These are phyloP conservation scores for Meiosimyza decipiens DNA, from an alignment of 2,888 invertebrate genomes.

Conservation along the genomic window DNA sequence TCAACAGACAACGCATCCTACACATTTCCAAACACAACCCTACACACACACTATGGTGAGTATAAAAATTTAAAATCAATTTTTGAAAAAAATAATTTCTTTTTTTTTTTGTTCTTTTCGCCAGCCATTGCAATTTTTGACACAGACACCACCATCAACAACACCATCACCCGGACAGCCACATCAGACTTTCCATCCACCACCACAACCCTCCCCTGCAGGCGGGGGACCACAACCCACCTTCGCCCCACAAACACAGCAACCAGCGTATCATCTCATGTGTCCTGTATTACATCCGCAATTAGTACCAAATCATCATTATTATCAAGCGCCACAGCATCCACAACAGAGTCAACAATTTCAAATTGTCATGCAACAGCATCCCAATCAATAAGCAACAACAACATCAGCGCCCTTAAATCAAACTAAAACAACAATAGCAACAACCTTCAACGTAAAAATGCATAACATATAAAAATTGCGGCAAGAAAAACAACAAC, in stretches of 20 bases:
- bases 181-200: conserved; percentile 71
- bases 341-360: conserved; percentile 63
- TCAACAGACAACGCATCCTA: conserved; percentile 71
- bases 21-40: conserved; percentile 67
- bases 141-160: conserved; percentile 70
- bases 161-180: conserved; percentile 71
- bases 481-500: conserved; percentile 31
- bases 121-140: conserved; percentile 69
- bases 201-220: conserved; percentile 72
- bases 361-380: conserved; percentile 66
- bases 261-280: conserved; percentile 72
- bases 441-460: conserved; percentile 1
- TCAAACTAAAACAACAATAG: conserved; percentile 30
- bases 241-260: conserved; percentile 64
- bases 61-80: conserved; percentile 16
- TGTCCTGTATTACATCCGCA: conserved; percentile 69
- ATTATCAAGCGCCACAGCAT: conserved; percentile 62
- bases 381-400: conserved; percentile 60
- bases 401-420: background rate
- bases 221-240: conserved; percentile 69
- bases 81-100: background rate
- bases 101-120: conserved; percentile 11
- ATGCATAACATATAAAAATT: background rate
- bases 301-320: conserved; percentile 62
- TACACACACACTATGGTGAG: conserved; percentile 68